phyloP scores from a whole-genome alignment of 2,113 vertebrate species.

The Embiotoca jacksoni region DNA sequence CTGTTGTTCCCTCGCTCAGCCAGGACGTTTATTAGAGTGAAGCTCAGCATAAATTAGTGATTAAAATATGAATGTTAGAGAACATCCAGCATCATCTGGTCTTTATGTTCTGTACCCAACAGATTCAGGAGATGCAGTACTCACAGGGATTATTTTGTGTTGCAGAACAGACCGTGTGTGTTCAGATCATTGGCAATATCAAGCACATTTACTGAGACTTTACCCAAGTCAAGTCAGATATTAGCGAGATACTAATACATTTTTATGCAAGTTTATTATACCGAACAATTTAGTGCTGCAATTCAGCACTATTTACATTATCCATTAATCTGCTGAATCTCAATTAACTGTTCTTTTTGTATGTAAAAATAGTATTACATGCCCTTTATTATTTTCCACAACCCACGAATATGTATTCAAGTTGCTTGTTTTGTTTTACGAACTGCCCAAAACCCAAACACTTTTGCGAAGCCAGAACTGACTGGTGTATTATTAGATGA shows the following conservation, averaged over 20 bases:
- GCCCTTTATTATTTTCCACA: neutral
- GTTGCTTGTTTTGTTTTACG: no score
- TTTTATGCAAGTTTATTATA: no score
- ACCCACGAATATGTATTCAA: neutral
- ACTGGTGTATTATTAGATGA: no score
- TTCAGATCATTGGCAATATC: neutral
- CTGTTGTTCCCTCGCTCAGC: constrained; percentile 12
- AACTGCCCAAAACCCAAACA: no score
- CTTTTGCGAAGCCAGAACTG: no score
- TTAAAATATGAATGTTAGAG: constrained; percentile 7
- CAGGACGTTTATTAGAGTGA: constrained; percentile 24
- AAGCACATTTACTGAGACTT: neutral
- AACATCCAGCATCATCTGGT: constrained; percentile 36
- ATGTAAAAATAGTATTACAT: no score
- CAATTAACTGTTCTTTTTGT: no score
- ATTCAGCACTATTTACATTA: no score
- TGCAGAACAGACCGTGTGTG: constrained; percentile 14
- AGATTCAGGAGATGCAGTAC: neutral
- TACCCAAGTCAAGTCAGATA: no score
- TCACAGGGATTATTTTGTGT: neutral
- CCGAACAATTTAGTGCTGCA: no score
- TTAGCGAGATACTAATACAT: no score
- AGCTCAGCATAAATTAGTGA: constrained; percentile 16
- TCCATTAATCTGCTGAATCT: no score
- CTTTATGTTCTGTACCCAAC: constrained; percentile 39